phyloP scores from a whole-genome alignment of 2,888 invertebrate species.

The Lasioglossum pauxillum region DNA sequence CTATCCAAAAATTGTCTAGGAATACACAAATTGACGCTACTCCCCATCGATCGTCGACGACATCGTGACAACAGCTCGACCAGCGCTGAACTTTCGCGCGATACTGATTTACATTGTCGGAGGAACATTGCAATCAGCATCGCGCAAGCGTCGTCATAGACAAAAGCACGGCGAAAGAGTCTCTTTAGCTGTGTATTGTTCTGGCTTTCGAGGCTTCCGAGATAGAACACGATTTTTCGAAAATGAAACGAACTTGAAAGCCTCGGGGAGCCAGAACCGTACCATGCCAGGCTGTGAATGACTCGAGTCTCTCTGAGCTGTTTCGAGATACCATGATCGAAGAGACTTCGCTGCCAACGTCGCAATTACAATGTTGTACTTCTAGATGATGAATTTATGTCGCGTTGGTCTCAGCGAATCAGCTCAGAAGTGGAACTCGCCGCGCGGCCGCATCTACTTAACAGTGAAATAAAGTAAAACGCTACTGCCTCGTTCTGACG shows the following conservation, averaged over 20 bases:
- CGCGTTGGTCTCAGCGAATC: neutral
- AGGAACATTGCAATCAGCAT: neutral
- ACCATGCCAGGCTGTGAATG: neutral
- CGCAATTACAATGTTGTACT: neutral
- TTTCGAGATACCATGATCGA: neutral
- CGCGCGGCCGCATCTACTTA: neutral
- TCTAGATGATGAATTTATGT: neutral
- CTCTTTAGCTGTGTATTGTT: neutral
- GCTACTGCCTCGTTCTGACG: slow-evolving; percentile 28
- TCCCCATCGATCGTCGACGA: neutral
- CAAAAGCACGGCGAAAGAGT: neutral
- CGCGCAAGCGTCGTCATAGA: neutral
- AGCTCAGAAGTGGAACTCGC: neutral
- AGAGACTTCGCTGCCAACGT: no score
- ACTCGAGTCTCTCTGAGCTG: neutral
- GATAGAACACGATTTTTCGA: neutral
- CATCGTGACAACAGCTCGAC: neutral
- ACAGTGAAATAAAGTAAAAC: slow-evolving; percentile 1
- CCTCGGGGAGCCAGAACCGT: neutral
- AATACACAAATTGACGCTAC: neutral
- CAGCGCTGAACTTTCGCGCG: neutral
- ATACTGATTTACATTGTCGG: neutral
- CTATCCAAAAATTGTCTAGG: no score
- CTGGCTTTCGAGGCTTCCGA: neutral
- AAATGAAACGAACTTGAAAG: neutral